These are phyloP conservation scores for Triplophysa yarkandensis DNA, from an alignment of 2,797 vertebrate species.

Conservation along the genomic window DNA sequence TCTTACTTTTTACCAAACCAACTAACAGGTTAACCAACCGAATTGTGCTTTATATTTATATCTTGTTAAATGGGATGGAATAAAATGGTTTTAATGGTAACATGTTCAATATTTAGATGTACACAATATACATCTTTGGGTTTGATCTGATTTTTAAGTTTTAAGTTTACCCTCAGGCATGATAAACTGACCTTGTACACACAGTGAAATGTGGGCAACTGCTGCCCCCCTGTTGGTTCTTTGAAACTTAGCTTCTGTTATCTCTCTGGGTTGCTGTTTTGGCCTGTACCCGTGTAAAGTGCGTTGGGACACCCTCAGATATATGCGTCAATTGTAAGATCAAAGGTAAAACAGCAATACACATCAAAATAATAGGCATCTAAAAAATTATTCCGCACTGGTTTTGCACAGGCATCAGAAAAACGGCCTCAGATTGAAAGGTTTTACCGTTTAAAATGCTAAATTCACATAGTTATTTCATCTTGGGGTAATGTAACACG, in stretches of 20 bases:
- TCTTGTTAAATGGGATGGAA: not conserved
- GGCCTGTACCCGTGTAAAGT: too few species aligned
- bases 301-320: too few species aligned
- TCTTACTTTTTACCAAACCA: constrained; percentile 12
- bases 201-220: constrained; percentile 65
- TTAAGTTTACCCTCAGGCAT: not conserved
- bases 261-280: not conserved
- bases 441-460: too few species aligned
- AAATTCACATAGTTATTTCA: too few species aligned
- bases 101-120: not conserved
- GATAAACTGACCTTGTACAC: constrained; percentile 6
- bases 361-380: too few species aligned
- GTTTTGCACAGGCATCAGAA: too few species aligned
- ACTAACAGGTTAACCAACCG: constrained; percentile 9
- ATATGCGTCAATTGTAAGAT: too few species aligned
- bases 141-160: not conserved
- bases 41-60: not conserved
- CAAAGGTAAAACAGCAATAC: too few species aligned
- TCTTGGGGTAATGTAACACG: too few species aligned
- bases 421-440: too few species aligned
- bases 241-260: not conserved
- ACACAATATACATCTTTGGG: not conserved
- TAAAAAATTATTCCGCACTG: too few species aligned
- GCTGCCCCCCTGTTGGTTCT: constrained; percentile 75
- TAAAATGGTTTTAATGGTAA: not conserved